Conservation (phyloP, 2,888 invertebrate genomes). For the Pyralis farinalis region DNA sequence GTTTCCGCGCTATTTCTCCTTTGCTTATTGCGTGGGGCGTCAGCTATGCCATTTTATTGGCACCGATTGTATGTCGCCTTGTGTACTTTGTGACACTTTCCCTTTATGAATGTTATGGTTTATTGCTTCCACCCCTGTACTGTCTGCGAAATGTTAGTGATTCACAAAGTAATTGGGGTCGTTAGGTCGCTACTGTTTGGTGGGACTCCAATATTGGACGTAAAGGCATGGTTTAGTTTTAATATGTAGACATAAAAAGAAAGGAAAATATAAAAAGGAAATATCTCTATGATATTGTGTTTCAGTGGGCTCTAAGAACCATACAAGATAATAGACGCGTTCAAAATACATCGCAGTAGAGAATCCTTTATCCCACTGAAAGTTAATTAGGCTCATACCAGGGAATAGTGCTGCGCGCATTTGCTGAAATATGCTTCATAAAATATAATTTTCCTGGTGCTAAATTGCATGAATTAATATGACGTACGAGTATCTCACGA, state of each 20-base stretch:
- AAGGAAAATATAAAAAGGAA: too few relatives aligned
- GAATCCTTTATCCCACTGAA: too few relatives aligned
- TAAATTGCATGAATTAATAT: too few relatives aligned
- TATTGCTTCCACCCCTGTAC: slow-evolving; percentile 45
- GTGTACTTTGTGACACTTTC: slow-evolving; percentile 69
- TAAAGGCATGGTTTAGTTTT: slow-evolving; percentile 4
- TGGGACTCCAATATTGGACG: slow-evolving; percentile 3
- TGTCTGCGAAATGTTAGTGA: slow-evolving; percentile 32
- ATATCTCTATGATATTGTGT: too few relatives aligned
- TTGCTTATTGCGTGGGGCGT: slow-evolving; percentile 73
- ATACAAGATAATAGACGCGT: too few relatives aligned
- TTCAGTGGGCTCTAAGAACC: too few relatives aligned
- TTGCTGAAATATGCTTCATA: too few relatives aligned
- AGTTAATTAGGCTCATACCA: too few relatives aligned
- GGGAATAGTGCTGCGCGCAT: too few relatives aligned
- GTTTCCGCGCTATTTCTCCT: slow-evolving; percentile 74
- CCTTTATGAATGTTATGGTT: slow-evolving; percentile 71
- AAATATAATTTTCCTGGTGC: too few relatives aligned
- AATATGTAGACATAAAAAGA: neutral
- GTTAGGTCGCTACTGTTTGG: slow-evolving; percentile 27
- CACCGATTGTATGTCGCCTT: slow-evolving; percentile 68
- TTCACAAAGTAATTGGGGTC: slow-evolving; percentile 37
- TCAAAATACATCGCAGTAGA: too few relatives aligned
- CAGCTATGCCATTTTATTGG: slow-evolving; percentile 68
- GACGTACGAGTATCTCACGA: too few relatives aligned